phyloP scores from a whole-genome alignment of 2,888 invertebrate genomes.

The Sepiola atlantica region DNA sequence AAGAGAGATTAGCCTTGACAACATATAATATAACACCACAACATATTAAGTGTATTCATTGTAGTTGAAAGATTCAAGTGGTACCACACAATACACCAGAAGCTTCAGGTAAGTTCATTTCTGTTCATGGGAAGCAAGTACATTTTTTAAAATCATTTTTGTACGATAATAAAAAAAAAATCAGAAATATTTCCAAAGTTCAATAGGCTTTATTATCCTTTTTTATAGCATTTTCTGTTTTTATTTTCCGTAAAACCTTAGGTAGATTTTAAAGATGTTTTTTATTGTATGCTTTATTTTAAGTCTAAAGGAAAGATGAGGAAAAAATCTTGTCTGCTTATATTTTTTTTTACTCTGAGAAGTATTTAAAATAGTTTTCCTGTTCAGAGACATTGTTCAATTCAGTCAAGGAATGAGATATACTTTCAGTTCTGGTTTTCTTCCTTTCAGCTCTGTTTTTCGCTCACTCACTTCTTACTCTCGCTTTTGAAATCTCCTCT shows the following conservation, averaged over 20 bases:
- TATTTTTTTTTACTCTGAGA: neutral
- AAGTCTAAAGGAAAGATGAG: neutral
- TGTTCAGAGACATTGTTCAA: constrained; percentile 9
- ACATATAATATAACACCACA: too few relatives aligned
- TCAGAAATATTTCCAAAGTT: neutral
- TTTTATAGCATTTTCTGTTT: neutral
- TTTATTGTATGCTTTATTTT: neutral
- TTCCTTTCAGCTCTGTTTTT: neutral
- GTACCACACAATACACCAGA: neutral
- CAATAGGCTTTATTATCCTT: neutral
- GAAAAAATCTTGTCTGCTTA: neutral
- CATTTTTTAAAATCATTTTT: neutral
- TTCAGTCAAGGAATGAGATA: neutral
- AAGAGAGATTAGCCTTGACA: too few relatives aligned
- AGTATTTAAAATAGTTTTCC: neutral
- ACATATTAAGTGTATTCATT: neutral
- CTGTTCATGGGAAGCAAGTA: neutral
- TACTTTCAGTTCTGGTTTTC: neutral
- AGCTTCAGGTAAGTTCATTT: neutral
- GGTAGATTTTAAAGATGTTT: neutral
- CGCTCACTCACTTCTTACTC: neutral
- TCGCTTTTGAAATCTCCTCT: neutral
- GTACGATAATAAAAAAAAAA: neutral
- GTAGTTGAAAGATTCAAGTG: neutral
- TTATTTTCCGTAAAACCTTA: neutral